Evolutionary conservation across 2,113 vertebrate genomes (phyloP).

Genomic region (Boulengeromyrus knoepffleri): DNA sequence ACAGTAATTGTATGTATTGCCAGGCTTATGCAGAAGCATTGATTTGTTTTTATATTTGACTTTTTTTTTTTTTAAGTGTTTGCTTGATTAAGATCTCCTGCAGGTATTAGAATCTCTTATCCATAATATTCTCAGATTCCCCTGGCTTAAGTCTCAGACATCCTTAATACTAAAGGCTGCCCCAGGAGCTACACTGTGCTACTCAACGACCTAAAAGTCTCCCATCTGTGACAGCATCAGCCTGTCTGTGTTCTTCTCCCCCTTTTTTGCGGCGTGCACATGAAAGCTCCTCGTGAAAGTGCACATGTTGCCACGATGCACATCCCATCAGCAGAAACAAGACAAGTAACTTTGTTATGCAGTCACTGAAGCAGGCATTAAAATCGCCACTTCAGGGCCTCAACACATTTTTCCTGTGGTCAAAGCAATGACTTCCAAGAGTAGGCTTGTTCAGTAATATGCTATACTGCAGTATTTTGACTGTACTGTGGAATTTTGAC

Average conservation of each 20-base stretch:
- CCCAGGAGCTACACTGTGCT: background rate
- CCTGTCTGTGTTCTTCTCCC: background rate
- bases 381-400: background rate
- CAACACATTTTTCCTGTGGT: background rate
- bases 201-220: background rate
- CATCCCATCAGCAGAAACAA: background rate
- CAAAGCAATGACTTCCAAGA: background rate
- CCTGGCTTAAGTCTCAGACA: background rate
- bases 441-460: background rate
- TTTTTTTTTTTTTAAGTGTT: background rate
- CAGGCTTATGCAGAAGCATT: background rate
- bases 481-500: background rate
- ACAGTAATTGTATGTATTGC: background rate
- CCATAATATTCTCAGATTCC: background rate
- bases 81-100: background rate
- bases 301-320: background rate
- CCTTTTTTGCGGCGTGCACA: background rate
- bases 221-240: background rate
- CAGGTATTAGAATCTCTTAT: background rate
- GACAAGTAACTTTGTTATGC: background rate
- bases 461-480: background rate
- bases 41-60: background rate
- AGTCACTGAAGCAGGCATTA: background rate
- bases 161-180: background rate
- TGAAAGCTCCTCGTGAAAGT: background rate